A percentile compares a stretch with the other conserved stretches of the same genome.
These are phyloP conservation scores for Netelia melanura DNA, from an alignment of 2,888 invertebrate genomes.

Conservation along the genomic window DNA sequence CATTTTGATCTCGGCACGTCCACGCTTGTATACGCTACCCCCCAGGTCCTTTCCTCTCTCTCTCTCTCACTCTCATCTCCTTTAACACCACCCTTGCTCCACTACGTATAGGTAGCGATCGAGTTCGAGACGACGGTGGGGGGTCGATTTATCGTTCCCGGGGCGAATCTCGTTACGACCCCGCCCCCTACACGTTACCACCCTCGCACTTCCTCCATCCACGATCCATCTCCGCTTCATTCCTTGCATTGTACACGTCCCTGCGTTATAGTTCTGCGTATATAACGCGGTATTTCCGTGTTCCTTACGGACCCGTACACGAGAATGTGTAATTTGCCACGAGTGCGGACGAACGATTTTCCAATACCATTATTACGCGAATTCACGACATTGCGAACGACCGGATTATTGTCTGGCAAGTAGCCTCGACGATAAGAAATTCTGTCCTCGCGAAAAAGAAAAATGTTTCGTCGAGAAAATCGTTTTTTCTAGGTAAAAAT, in stretches of 20 bases:
- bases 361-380: too few species aligned
- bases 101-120: slow-evolving; percentile 68
- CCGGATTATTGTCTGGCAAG: too few species aligned
- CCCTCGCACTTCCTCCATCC: background rate
- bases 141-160: slow-evolving; percentile 70
- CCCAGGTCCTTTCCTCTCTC: slow-evolving; percentile 12
- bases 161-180: slow-evolving; percentile 52
- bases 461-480: too few species aligned
- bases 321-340: background rate
- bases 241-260: background rate
- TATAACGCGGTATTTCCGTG: background rate
- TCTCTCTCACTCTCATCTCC: too few species aligned
- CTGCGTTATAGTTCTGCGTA: background rate
- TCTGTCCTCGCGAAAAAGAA: too few species aligned
- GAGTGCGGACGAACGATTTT: too few species aligned
- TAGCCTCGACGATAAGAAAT: too few species aligned
- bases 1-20: slow-evolving; percentile 73
- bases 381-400: too few species aligned
- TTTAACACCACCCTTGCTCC: background rate
- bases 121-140: slow-evolving; percentile 49
- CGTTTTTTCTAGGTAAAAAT: too few species aligned
- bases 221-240: slow-evolving; percentile 9
- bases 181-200: slow-evolving; percentile 31
- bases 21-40: slow-evolving; percentile 70
- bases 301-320: background rate